phyloP scores from a whole-genome alignment of 2,888 invertebrate species.

The Deilephila elpenor region DNA sequence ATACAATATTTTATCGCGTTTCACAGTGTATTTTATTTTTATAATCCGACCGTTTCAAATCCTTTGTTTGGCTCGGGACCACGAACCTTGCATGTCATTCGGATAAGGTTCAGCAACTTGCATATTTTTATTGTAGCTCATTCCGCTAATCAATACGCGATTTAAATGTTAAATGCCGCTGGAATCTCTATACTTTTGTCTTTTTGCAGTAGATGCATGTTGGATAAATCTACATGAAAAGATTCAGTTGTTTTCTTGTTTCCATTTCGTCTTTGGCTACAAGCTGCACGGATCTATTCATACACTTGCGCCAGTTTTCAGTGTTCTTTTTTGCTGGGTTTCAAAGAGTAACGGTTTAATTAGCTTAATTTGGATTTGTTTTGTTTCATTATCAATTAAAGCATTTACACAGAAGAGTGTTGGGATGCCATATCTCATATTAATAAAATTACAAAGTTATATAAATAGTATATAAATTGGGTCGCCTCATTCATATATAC shows the following conservation, averaged over 20 bases:
- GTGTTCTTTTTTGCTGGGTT: neutral
- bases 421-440: neutral
- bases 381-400: neutral
- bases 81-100: neutral
- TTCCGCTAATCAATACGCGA: neutral
- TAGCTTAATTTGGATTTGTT: neutral
- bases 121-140: neutral
- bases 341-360: neutral
- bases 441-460: no score
- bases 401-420: neutral
- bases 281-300: conserved; percentile 5
- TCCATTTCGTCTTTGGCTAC: neutral
- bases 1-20: neutral
- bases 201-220: neutral
- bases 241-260: conserved; percentile 9
- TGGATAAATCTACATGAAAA: neutral
- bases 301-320: neutral
- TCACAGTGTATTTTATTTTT: neutral
- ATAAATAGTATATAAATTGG: no score
- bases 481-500: no score
- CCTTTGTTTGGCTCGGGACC: neutral
- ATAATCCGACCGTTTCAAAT: conserved; percentile 2
- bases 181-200: neutral
- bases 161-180: conserved; percentile 5
- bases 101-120: neutral